Base-by-base conservation (phyloP, 2,113 vertebrate species). In the Typhlomys cinereus region DNA sequence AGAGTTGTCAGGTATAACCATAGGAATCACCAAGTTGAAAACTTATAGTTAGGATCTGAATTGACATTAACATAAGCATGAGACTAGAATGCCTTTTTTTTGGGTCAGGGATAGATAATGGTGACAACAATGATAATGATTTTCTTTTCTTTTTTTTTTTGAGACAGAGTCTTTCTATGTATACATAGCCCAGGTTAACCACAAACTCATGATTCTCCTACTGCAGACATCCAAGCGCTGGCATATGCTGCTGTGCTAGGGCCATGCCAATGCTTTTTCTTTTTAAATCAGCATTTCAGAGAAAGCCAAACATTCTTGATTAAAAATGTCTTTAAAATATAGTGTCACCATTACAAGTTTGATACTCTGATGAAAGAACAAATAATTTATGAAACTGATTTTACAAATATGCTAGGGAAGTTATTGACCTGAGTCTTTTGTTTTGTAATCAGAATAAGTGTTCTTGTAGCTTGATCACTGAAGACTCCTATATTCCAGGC, bases 281-380 rank as follows among this genome's bases (percentile, higher is more conserved):
- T 64, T 76, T 64, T 46, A 81, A 80, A 4, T 8, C 71, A 81
- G 76, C 34, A 54, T 2, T 71, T 23, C 69, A 64, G 44, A 89
- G 95, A 62, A 48, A 73, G 9, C 44, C 46, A 87, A 67, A 27
- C 13, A 67, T 20, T 67, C 76, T 81, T 29, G 13, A 41, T n/a
- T 50, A 31, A 46, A 71, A 84, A 87, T 69, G 36, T 6, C 76
- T 74, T 85, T 67, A 67, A 81, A 80, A 80, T 48, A 82, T 66
- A 44, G 9, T 59, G 62, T 86, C 50, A 85, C 0, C 8, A 31
- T 69, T 62, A 57, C 86, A 71, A 79, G 14, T 89, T 71, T 83
- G 61, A 69, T 48, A 85, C 86, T 90, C 66, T 83, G 86, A 78
- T 74, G n/a, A 90, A 78, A 88, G 82, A 66, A 81, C 48, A 48